Conservation (phyloP, 2,113 vertebrate genomes). For the Bombycilla garrulus region DNA sequence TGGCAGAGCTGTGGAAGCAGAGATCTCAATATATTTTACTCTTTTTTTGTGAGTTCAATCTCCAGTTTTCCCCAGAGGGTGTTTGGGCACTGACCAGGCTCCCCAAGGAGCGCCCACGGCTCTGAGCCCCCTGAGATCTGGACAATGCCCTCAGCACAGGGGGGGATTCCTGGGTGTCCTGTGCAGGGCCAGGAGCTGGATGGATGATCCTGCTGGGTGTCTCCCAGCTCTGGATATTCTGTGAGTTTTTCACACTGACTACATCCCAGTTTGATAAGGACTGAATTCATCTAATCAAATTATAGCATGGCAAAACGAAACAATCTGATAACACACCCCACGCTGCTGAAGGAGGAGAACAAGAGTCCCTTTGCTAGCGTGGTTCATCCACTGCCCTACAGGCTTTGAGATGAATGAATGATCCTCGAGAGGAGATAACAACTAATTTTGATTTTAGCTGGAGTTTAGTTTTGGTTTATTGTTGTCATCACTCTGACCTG, state of each 20-base stretch:
- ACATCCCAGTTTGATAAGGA: background rate
- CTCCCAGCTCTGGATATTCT: background rate
- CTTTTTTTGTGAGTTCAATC: background rate
- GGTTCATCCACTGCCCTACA: background rate
- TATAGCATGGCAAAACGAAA: background rate
- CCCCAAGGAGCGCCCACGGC: background rate
- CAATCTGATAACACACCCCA: background rate
- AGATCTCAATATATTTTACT: background rate
- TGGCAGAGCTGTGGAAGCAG: background rate
- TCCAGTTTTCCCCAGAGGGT: background rate
- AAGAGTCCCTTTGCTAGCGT: background rate
- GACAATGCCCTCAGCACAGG: accelerated
- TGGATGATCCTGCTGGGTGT: background rate
- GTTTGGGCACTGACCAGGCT: background rate
- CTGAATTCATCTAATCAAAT: background rate
- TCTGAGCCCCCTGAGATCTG: background rate
- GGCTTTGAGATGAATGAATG: background rate
- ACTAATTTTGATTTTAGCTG: background rate
- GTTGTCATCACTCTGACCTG: background rate
- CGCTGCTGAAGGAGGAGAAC: background rate
- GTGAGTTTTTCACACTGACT: background rate
- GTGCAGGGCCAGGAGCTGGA: background rate
- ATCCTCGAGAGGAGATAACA: background rate
- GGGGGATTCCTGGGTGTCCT: background rate
- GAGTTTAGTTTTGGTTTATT: background rate